Conservation (phyloP, 2,888 invertebrate genomes). For the Troglohyphantes excavatus region DNA sequence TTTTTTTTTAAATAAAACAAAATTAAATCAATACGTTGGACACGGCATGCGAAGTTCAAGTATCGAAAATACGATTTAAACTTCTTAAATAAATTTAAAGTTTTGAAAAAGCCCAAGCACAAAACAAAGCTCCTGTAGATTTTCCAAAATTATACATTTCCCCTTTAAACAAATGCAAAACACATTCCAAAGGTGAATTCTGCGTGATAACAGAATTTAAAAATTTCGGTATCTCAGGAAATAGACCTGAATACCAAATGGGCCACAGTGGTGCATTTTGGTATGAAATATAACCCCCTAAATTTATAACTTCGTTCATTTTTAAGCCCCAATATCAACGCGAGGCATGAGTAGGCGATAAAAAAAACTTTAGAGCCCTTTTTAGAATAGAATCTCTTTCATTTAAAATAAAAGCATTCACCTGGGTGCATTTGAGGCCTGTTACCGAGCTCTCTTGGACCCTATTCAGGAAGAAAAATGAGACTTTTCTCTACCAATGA, state of each 20-base stretch:
- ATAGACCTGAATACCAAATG: slow-evolving; percentile 9
- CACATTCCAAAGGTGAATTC: background rate
- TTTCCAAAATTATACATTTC: too few species aligned
- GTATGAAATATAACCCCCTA: background rate
- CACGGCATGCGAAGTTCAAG: too few species aligned
- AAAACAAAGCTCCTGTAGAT: too few species aligned
- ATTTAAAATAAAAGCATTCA: slow-evolving; percentile 48
- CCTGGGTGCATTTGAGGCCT: slow-evolving; percentile 36
- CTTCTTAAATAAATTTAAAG: background rate
- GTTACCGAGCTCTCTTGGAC: slow-evolving; percentile 45
- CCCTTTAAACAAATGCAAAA: background rate
- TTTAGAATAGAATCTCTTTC: slow-evolving; percentile 54
- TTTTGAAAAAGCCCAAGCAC: background rate
- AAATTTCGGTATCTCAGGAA: background rate
- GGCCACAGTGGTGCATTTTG: background rate
- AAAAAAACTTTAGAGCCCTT: slow-evolving; percentile 47
- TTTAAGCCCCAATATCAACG: background rate
- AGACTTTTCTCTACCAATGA: slow-evolving; percentile 33
- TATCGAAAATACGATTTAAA: too few species aligned
- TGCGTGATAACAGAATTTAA: background rate
- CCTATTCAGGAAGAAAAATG: slow-evolving; percentile 47
- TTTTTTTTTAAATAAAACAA: too few species aligned
- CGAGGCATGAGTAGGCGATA: slow-evolving; percentile 44
- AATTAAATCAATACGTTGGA: too few species aligned
- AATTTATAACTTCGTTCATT: background rate